phyloP scores from a whole-genome alignment of 1,140 invertebrate species.

The Bicyclus anynana region DNA sequence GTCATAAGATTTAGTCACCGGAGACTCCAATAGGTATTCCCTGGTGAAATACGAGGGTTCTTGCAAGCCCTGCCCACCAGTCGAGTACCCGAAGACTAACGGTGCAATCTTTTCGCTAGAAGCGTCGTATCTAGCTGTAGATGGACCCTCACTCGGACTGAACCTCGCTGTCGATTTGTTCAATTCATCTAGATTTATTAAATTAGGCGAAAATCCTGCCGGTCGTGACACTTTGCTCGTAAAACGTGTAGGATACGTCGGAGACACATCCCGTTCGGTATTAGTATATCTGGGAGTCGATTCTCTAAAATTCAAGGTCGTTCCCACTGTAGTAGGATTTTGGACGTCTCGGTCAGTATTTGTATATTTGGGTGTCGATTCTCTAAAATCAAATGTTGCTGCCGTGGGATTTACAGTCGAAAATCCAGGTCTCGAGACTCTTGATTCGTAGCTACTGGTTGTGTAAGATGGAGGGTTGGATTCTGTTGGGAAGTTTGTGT shows the following conservation, averaged over 20 bases:
- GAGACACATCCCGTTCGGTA: constrained; percentile 13
- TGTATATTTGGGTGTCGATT: constrained; percentile 1
- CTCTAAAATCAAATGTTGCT: constrained; percentile 11
- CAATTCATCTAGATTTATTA: constrained; percentile 25
- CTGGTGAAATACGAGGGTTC: constrained; percentile 66
- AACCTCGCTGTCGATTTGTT: constrained; percentile 27
- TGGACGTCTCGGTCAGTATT: constrained; percentile 6
- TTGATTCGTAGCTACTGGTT: constrained; percentile 20
- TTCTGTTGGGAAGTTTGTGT: constrained; percentile 11
- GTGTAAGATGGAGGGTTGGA: constrained; percentile 15
- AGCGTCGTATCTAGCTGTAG: constrained; percentile 43
- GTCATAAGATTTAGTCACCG: constrained; percentile 63
- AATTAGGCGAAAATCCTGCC: constrained; percentile 33
- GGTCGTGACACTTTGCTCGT: constrained; percentile 29
- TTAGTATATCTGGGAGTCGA: constrained; percentile 18
- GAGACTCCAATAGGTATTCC: constrained; percentile 69
- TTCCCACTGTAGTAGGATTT: constrained; percentile 15
- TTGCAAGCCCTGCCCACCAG: constrained; percentile 42
- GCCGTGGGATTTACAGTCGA: constrained; percentile 21
- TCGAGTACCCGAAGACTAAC: constrained; percentile 46
- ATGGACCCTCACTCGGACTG: constrained; percentile 27
- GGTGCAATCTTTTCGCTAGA: constrained; percentile 51
- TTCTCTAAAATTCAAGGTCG: constrained; percentile 15
- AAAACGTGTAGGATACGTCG: constrained; percentile 24
- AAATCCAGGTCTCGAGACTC: constrained; percentile 23